phyloP scores from a whole-genome alignment of 37 sponge, comb jelly and placozoan genomes.

The Petrosia ficiformis region DNA sequence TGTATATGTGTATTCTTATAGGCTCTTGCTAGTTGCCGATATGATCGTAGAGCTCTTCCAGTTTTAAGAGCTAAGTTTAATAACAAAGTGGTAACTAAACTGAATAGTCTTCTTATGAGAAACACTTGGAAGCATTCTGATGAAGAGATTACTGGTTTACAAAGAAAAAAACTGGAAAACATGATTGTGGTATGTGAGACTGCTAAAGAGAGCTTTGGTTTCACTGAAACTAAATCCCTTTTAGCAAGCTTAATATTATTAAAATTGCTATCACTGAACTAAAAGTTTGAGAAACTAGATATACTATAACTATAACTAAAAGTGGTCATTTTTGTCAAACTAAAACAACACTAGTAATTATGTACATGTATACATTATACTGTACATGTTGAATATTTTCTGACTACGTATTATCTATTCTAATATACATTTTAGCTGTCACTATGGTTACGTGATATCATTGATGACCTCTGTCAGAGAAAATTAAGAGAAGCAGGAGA shows the following conservation, averaged over 20 bases:
- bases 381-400: no score
- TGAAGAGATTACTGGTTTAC: conserved; percentile 5
- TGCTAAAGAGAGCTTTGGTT: no score
- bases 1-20: background rate
- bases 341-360: no score
- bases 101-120: conserved; percentile 38
- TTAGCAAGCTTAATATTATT: no score
- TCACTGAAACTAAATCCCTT: no score
- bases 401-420: background rate
- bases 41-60: conserved; percentile 69
- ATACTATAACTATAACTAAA: no score
- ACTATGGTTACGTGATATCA: conserved; percentile 74
- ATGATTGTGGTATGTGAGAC: conserved; percentile 31
- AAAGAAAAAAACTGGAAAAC: conserved; percentile 48
- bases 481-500: conserved; percentile 72
- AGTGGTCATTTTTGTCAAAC: no score
- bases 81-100: conserved; percentile 31
- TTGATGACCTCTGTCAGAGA: conserved; percentile 70
- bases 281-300: no score
- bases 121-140: conserved; percentile 49
- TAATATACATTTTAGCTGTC: conserved; percentile 30
- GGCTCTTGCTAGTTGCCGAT: conserved; percentile 38
- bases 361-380: no score
- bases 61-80: conserved; percentile 46
- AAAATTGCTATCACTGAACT: no score